Evolutionary conservation across 2,113 vertebrate species (phyloP).

Genomic region (Uria lomvia): DNA sequence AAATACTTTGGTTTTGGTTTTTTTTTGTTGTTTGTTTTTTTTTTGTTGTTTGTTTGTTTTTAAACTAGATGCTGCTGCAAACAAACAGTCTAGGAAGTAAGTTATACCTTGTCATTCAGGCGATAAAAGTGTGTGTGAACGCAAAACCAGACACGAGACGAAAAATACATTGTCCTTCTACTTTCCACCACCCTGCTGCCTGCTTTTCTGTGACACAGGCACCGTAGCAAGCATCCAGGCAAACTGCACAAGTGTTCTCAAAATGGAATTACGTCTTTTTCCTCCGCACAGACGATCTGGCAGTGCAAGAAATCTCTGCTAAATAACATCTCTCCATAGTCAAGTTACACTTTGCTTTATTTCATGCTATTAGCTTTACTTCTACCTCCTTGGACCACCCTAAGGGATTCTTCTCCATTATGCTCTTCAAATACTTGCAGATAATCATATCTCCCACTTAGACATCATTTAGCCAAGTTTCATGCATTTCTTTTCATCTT

Average conservation of each 20-base stretch:
- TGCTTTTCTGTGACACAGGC: neutral
- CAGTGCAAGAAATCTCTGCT: neutral
- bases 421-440: conserved; percentile 33
- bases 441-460: conserved; percentile 52
- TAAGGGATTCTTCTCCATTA: neutral
- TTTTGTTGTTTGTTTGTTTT: neutral
- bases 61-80: neutral
- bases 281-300: neutral
- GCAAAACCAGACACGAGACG: neutral
- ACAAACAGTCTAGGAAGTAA: neutral
- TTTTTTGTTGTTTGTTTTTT: no score
- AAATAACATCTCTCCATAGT: neutral
- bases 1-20: neutral
- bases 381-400: conserved; percentile 38
- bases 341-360: neutral
- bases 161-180: neutral
- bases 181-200: neutral
- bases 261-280: neutral
- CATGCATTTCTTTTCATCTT: conserved; percentile 55
- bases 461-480: conserved; percentile 35
- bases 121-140: neutral
- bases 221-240: neutral
- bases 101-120: neutral
- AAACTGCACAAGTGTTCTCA: neutral
- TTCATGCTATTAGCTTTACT: neutral